Evolutionary conservation across 2,797 vertebrate genomes (phyloP).

Genomic region (Sebastes vulpes): DNA sequence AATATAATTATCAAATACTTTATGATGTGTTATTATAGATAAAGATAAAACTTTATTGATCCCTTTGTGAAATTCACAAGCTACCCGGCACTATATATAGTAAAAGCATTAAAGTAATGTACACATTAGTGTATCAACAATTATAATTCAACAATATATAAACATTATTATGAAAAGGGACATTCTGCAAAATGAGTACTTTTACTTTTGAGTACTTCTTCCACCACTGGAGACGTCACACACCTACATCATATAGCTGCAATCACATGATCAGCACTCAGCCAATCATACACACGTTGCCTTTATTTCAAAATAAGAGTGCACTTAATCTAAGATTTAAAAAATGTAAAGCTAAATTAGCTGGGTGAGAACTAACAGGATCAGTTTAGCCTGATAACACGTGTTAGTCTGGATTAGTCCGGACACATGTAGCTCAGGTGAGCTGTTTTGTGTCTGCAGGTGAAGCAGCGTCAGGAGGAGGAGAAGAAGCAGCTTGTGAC

Average conservation of each 20-base stretch:
- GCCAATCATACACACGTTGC: neutral
- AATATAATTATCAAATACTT: neutral
- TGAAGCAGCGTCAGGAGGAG: slow-evolving; percentile 88
- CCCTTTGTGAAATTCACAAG: no score
- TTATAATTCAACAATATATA: neutral
- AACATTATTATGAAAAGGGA: neutral
- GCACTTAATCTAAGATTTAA: neutral
- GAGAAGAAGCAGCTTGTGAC: slow-evolving; percentile 86
- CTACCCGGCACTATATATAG: no score
- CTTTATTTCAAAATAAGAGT: neutral
- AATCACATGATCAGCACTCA: neutral
- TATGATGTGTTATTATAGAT: no score
- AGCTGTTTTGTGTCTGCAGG: slow-evolving; percentile 72
- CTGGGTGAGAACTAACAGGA: neutral
- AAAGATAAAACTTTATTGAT: no score
- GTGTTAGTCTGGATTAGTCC: neutral
- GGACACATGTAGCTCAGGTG: neutral
- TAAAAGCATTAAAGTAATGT: no score
- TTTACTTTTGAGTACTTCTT: neutral
- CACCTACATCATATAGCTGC: no score
- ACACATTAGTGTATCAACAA: no score
- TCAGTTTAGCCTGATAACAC: neutral
- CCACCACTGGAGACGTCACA: neutral
- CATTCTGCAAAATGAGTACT: neutral
- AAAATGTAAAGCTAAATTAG: neutral